Percentiles rank a stretch among this genome's conserved stretches.
These are phyloP conservation scores for Brachyhypopomus gauderio DNA, from an alignment of 2,113 vertebrate genomes.

Conservation along the genomic window DNA sequence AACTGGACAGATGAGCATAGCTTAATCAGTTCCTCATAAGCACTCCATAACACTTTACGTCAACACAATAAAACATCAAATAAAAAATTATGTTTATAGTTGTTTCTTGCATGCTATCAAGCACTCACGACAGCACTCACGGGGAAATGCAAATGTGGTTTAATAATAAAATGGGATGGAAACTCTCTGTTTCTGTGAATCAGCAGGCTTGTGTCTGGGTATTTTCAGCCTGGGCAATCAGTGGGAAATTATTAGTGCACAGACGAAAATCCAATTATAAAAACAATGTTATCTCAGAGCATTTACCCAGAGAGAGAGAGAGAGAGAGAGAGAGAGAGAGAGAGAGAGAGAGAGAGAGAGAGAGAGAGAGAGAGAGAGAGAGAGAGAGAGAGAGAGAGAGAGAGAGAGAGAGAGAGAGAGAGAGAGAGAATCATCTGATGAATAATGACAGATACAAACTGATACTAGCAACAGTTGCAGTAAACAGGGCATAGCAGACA, in stretches of 20 bases:
- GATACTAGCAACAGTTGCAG: conserved; percentile 7
- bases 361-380: conserved; percentile 22
- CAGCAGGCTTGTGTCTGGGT: neutral
- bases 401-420: neutral
- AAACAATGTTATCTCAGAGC: conserved; percentile 23
- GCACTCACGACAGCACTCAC: too few relatives aligned
- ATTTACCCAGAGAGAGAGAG: conserved; percentile 29
- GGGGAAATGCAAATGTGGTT: neutral
- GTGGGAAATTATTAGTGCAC: conserved; percentile 21
- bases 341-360: conserved; percentile 27
- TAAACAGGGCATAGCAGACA: conserved; percentile 2
- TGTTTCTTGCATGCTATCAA: too few relatives aligned
- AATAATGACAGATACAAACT: neutral
- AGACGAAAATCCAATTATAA: conserved; percentile 35
- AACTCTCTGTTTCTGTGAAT: neutral
- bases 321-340: conserved; percentile 18
- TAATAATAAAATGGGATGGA: neutral
- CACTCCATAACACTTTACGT: neutral
- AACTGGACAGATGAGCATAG: neutral
- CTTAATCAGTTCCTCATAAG: neutral
- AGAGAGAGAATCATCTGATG: conserved; percentile 7
- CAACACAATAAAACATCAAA: too few relatives aligned
- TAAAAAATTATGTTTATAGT: neutral
- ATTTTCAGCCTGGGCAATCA: neutral
- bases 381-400: conserved; percentile 17